Conservation (phyloP, 2,888 invertebrate genomes). For the Athrips mouffetella region DNA sequence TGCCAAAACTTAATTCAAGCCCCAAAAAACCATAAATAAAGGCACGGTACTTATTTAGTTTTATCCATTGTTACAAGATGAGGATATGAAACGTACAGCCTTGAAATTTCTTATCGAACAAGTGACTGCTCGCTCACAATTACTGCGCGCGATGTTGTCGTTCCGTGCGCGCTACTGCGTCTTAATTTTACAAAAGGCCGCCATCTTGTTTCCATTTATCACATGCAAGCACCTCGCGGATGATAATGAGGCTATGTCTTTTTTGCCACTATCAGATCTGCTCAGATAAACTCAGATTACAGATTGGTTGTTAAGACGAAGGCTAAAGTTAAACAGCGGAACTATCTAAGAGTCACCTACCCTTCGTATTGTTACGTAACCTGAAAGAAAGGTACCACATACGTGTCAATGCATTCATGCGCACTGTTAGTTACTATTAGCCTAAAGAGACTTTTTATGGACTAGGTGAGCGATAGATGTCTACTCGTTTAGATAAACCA, state of each 20-base stretch:
- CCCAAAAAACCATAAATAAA: constrained; percentile 36
- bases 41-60: constrained; percentile 42
- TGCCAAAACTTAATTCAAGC: constrained; percentile 29
- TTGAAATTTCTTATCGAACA: constrained; percentile 75
- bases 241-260: constrained; percentile 34
- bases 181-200: constrained; percentile 62
- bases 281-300: constrained; percentile 8
- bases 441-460: constrained; percentile 37
- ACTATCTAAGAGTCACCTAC: not conserved
- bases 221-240: constrained; percentile 40
- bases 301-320: not conserved
- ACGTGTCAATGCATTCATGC: constrained; percentile 37
- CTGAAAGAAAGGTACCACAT: constrained; percentile 38
- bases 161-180: constrained; percentile 63
- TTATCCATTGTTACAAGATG: constrained; percentile 60
- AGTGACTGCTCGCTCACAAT: constrained; percentile 57
- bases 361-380: constrained; percentile 32
- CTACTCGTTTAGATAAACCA: constrained; percentile 39
- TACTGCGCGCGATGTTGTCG: constrained; percentile 68
- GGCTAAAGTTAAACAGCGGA: not conserved
- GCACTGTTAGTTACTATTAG: constrained; percentile 36
- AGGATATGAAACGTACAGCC: constrained; percentile 63
- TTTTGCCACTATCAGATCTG: constrained; percentile 15
- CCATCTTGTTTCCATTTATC: constrained; percentile 69
- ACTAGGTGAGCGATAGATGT: constrained; percentile 39